phyloP scores from a whole-genome alignment of 1,140 invertebrate species.

The Drosophila mauritiana region DNA sequence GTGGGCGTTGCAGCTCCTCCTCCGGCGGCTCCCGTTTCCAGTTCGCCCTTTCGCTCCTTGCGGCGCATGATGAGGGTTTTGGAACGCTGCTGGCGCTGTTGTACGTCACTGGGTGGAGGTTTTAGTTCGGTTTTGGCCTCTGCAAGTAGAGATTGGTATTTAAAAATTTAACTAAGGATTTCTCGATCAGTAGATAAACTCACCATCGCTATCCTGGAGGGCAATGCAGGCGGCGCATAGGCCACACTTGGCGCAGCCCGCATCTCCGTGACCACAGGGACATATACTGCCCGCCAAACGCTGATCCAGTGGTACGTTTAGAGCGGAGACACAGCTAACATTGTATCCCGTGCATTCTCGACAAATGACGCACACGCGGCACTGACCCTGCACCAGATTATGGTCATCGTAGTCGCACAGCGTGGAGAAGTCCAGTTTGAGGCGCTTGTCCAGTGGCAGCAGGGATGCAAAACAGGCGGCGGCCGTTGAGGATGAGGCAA shows the following conservation, averaged over 20 bases:
- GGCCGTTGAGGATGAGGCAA: conserved; percentile 65
- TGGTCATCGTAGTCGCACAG: conserved; percentile 84
- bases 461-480: conserved; percentile 51
- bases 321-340: conserved; percentile 92
- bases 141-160: not conserved
- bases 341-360: conserved; percentile 97
- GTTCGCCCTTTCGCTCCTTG: conserved; percentile 76
- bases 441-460: conserved; percentile 57
- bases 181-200: not conserved
- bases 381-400: conserved; percentile 79
- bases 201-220: conserved; percentile 77
- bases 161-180: not conserved
- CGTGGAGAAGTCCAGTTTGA: conserved; percentile 77
- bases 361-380: conserved; percentile 91
- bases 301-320: conserved; percentile 87
- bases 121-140: conserved; percentile 68
- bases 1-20: conserved; percentile 83
- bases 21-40: conserved; percentile 69
- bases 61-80: conserved; percentile 80
- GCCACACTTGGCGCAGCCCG: conserved; percentile 96
- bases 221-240: conserved; percentile 92
- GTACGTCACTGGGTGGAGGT: conserved; percentile 53
- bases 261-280: conserved; percentile 97
- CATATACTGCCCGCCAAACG: conserved; percentile 95
- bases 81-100: conserved; percentile 80